Percentiles rank a stretch among this genome's conserved stretches.
Evolutionary conservation across 2,113 vertebrate genomes (phyloP).

Genomic region (Gasterosteus nipponicus): DNA sequence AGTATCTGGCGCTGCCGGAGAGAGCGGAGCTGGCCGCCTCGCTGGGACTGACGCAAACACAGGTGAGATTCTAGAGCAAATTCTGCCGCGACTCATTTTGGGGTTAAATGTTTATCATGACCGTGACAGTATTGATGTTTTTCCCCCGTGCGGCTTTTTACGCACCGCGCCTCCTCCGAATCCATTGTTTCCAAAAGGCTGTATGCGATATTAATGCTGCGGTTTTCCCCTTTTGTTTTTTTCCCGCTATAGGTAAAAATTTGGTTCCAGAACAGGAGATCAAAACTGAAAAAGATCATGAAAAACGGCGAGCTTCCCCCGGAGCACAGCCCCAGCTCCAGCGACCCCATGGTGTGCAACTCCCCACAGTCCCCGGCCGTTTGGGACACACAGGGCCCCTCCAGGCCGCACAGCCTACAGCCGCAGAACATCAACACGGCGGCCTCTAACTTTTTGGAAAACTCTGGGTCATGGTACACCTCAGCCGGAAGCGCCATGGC

Average conservation of each 20-base stretch:
- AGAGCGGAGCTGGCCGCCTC: conserved; percentile 97
- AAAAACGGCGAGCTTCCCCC: conserved; percentile 98
- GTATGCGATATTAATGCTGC: not conserved
- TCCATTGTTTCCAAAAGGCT: not conserved
- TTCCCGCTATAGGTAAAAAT: conserved; percentile 90
- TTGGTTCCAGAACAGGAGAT: conserved; percentile 99
- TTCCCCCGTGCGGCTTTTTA: conserved; percentile 38
- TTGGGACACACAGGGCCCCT: conserved; percentile 93
- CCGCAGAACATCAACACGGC: conserved; percentile 90
- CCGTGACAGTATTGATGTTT: not conserved
- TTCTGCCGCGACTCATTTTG: not conserved
- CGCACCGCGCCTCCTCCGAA: not conserved
- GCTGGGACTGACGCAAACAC: conserved; percentile 95
- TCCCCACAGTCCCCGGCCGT: conserved; percentile 99
- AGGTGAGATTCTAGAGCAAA: conserved; percentile 79
- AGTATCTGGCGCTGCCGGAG: conserved; percentile 97
- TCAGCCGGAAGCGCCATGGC: conserved; percentile 83
- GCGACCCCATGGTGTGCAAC: conserved; percentile 99
- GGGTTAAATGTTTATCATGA: not conserved
- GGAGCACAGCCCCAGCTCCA: conserved; percentile 98
- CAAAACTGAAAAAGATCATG: conserved; percentile 99
- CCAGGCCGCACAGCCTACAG: conserved; percentile 88
- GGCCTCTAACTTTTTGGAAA: conserved; percentile 93
- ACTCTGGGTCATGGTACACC: conserved; percentile 92
- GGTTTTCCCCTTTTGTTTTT: not conserved